These are phyloP conservation scores for Cavia aperea DNA, from an alignment of 2,113 vertebrate species.

Conservation along the genomic window DNA sequence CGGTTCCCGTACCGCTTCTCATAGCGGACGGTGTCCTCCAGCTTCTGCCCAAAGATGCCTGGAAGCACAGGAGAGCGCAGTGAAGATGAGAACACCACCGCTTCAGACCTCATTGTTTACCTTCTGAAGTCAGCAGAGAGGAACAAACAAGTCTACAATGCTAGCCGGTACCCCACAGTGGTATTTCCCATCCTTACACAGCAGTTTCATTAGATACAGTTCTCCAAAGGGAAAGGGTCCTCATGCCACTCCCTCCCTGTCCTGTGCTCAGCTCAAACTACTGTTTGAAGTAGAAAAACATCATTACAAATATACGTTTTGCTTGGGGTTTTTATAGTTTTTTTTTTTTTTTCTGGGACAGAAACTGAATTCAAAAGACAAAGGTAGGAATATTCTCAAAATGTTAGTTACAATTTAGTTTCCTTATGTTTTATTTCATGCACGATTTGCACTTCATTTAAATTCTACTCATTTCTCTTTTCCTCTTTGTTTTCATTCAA, in stretches of 20 bases:
- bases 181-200: background rate
- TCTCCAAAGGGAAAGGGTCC: background rate
- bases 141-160: background rate
- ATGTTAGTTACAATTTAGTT: background rate
- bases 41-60: constrained; percentile 98
- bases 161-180: background rate
- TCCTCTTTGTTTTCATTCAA: constrained; percentile 2
- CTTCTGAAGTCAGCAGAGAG: background rate
- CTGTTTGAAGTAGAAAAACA: background rate
- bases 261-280: background rate
- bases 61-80: constrained; percentile 14
- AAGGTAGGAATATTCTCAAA: background rate
- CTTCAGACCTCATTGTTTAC: background rate
- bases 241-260: background rate
- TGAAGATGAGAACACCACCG: background rate
- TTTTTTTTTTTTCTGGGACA: background rate
- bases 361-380: background rate
- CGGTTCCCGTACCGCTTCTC: constrained; percentile 91
- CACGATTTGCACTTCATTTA: background rate
- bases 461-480: background rate
- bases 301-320: background rate
- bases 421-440: background rate
- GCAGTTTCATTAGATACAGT: background rate
- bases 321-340: background rate
- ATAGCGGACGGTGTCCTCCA: constrained; percentile 94